Conservation (phyloP, 2,888 invertebrate genomes). For the Pyrrhia umbra region DNA sequence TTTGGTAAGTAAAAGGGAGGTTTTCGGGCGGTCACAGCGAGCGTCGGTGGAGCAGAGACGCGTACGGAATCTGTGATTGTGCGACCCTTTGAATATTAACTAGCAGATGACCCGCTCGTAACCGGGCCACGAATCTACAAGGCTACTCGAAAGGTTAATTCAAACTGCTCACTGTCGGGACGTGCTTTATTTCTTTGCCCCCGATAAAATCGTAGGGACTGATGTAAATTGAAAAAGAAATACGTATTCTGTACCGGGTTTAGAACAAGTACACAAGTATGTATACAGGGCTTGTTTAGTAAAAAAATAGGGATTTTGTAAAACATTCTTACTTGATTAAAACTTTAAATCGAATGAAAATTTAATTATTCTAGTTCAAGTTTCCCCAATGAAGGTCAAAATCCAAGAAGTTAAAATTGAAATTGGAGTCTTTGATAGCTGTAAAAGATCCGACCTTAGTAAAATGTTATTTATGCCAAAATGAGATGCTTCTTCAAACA, state of each 20-base stretch:
- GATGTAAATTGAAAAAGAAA: conserved; percentile 67
- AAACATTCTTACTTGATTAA: background rate
- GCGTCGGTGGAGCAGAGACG: conserved; percentile 76
- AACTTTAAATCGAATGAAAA: conserved; percentile 20
- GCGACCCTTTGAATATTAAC: conserved; percentile 89
- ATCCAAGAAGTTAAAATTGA: conserved; percentile 38
- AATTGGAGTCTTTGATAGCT: conserved; percentile 34
- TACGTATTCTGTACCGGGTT: conserved; percentile 20
- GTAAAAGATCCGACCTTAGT: conserved; percentile 26
- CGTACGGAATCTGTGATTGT: conserved; percentile 85
- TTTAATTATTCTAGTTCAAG: conserved; percentile 24
- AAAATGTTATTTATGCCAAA: conserved; percentile 35
- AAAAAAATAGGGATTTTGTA: background rate
- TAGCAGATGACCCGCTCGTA: conserved; percentile 85
- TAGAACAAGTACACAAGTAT: background rate
- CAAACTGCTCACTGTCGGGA: conserved; percentile 74
- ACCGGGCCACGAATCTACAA: conserved; percentile 80
- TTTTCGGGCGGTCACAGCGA: conserved; percentile 70
- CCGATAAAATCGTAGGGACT: conserved; percentile 64
- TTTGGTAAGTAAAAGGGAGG: conserved; percentile 75
- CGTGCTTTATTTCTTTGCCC: conserved; percentile 71
- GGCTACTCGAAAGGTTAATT: conserved; percentile 81
- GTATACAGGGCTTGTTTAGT: background rate
- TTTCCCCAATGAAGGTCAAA: conserved; percentile 13
- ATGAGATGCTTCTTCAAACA: conserved; percentile 36